phyloP scores from a whole-genome alignment of 2,113 vertebrate genomes.

The Callospermophilus lateralis region DNA sequence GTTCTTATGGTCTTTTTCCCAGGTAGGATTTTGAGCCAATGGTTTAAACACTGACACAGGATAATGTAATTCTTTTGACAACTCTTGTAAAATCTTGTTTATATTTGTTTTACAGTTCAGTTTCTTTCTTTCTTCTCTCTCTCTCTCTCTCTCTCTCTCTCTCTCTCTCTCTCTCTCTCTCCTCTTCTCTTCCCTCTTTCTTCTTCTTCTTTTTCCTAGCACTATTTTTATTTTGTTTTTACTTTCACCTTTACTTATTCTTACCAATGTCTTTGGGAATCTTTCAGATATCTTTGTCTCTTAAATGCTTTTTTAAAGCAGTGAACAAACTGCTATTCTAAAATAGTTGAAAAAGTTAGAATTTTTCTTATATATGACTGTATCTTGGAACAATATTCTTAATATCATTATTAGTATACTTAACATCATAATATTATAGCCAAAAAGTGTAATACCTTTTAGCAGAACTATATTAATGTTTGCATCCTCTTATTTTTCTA shows the following conservation, averaged over 20 bases:
- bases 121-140: background rate
- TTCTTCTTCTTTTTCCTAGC: background rate
- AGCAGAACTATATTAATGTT: background rate
- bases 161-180: too few species aligned
- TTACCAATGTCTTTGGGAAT: background rate
- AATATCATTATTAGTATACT: background rate
- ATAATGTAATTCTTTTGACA: background rate
- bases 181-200: too few species aligned
- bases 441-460: background rate
- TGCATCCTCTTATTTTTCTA: background rate
- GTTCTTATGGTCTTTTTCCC: background rate
- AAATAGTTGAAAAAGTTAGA: background rate
- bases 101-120: background rate
- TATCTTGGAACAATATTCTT: background rate
- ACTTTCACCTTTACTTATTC: background rate
- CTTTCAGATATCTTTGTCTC: background rate
- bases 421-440: background rate
- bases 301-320: background rate
- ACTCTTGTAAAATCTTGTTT: background rate
- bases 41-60: background rate
- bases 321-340: background rate
- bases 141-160: too few species aligned
- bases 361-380: background rate
- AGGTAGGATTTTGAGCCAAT: background rate
- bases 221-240: background rate